phyloP scores from a whole-genome alignment of 2,888 invertebrate genomes.

The Drosophila incognita region DNA sequence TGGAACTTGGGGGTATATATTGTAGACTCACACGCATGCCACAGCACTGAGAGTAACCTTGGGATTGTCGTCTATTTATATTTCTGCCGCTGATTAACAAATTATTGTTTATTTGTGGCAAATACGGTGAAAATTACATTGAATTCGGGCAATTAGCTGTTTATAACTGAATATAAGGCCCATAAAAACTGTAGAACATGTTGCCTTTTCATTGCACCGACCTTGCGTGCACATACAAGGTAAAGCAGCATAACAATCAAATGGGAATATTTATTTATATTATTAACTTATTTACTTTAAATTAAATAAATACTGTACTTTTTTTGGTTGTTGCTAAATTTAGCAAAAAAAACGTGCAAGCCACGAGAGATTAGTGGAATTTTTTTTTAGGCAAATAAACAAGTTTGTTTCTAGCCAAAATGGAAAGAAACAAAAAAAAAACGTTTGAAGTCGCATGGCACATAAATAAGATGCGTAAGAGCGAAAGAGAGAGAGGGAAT shows the following conservation, averaged over 20 bases:
- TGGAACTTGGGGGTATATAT: not conserved
- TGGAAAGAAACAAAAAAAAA: constrained; percentile 23
- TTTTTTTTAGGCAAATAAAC: constrained; percentile 60
- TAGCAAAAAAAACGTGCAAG: constrained; percentile 60
- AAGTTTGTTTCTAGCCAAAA: constrained; percentile 50
- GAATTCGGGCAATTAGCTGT: not conserved
- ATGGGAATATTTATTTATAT: constrained; percentile 4
- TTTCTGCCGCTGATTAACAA: constrained; percentile 51
- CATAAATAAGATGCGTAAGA: constrained; percentile 47
- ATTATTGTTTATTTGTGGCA: constrained; percentile 44
- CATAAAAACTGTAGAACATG: constrained; percentile 1
- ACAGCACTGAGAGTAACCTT: constrained; percentile 54
- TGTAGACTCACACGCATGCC: constrained; percentile 41
- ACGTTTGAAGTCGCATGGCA: constrained; percentile 49
- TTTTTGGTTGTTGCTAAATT: constrained; percentile 26
- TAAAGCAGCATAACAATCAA: not conserved
- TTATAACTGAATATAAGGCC: not conserved
- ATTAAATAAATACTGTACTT: constrained; percentile 13
- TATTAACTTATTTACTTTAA: not conserved
- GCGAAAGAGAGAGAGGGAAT: not conserved
- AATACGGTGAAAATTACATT: constrained; percentile 3
- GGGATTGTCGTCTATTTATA: constrained; percentile 50
- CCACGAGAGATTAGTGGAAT: constrained; percentile 67
- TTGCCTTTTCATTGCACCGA: constrained; percentile 8
- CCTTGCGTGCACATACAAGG: constrained; percentile 1